phyloP scores from a whole-genome alignment of 2,888 invertebrate genomes.

The Nematopogon swammerdamellus region DNA sequence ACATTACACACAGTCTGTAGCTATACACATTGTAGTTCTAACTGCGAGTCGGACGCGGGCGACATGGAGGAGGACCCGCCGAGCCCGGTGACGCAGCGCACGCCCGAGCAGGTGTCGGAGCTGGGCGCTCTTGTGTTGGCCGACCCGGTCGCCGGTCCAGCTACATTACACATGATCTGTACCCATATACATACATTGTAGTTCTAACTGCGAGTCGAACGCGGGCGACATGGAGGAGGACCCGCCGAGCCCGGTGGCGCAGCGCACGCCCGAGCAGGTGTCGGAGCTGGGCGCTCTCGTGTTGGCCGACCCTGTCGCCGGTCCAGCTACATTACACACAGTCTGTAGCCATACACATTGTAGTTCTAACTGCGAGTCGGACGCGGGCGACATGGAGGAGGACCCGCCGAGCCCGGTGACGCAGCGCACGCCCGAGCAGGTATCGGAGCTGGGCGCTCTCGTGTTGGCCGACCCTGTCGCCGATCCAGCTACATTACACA shows the following conservation, averaged over 20 bases:
- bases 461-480: conserved; percentile 31
- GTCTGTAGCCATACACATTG: conserved; percentile 11
- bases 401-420: conserved; percentile 52
- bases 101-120: too few relatives aligned
- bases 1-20: too few relatives aligned
- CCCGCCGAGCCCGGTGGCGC: too few relatives aligned
- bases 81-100: too few relatives aligned
- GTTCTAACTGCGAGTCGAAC: too few relatives aligned
- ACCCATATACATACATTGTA: too few relatives aligned
- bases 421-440: conserved; percentile 60
- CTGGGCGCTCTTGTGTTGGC: conserved; percentile 67
- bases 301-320: conserved; percentile 50
- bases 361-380: conserved; percentile 56
- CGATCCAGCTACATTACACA: too few relatives aligned
- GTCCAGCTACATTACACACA: conserved; percentile 31
- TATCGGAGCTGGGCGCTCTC: conserved; percentile 77
- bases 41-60: too few relatives aligned
- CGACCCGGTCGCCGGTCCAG: conserved; percentile 34
- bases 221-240: too few relatives aligned
- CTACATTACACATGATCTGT: conserved; percentile 30
- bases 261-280: conserved; percentile 71
- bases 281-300: conserved; percentile 78
- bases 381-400: conserved; percentile 69
- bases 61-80: too few relatives aligned
- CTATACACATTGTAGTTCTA: too few relatives aligned